Base-by-base conservation (phyloP, 2,113 vertebrate genomes). In the Bostrychus sinensis region DNA sequence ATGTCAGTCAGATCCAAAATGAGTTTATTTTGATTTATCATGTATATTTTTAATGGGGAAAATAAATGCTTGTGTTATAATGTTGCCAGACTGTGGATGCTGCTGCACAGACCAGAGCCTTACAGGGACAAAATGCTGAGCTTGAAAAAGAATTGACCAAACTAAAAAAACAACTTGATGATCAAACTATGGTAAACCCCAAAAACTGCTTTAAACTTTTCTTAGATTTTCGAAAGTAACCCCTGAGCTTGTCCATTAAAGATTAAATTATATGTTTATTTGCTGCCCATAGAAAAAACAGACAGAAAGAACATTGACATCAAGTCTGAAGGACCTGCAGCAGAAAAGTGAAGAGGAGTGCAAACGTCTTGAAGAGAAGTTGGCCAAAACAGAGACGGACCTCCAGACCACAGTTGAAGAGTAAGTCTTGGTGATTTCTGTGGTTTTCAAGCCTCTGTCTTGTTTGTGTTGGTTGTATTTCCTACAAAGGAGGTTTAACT, bases 381-480 rank as follows among this genome's bases (percentile, higher is more conserved):
- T 97, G 7, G 75, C 91, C 56, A 94, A 94, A 72, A 92, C 90
- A 0, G 96, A 98, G 85, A 91, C 70, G 2, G 95, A 98, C 22
- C 94, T 98, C 37, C 90, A 92, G 68, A 91, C 82, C 53, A 92
- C 94, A 62, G 81, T 98, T n/a, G 96, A 99, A 54, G 97, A 99
- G 97, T 99, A 86, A 95, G 95, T 92, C 8, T 25, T 23, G 16
- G 48, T n/a, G 48, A 23, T 51, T 28, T 16, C 6, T 28, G 25
- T 16, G 13, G 6, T 25, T 25, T 22, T 23, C 1, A 13, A 25
- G 12, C 14, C 45, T 1, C 4, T 22, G 4, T 20, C 22, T 14
- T 48, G 25, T 2, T 28, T 6, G 23, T 23, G 7, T 30, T 14
- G 12, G 43, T 46, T 23, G 9, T 22, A 22, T 46, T 48, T 48